Evolutionary conservation across 1,140 invertebrate genomes (phyloP), one percentile per base, ranked within the genome.

Genomic region (Phortica variegata): DNA sequence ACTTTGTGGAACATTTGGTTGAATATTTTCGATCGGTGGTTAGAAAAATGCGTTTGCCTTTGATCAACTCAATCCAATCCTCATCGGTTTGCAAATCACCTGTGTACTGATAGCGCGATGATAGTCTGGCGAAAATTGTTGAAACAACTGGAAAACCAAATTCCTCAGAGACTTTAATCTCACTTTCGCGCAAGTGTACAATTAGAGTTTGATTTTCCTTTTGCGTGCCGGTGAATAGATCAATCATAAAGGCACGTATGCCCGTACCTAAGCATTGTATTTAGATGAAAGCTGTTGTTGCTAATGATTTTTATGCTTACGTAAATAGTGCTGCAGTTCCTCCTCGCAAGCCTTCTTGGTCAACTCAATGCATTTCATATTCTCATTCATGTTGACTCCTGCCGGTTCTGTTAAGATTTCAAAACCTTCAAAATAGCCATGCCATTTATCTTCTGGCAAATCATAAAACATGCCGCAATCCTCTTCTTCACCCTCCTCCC

Each of bases 21-120:
- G 70, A 62, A 21, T 43, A 71, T 3, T 47, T 17, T 5, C 71
- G 61, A 21, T 71, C 49, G 2, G 56, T 56, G 1, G 71, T 63
- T 20, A 74, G 23, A 0, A 15, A 34, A 0, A 65, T 5, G 12
- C 42, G 49, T 6, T 43, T 19, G n/a, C 49, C 56, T 16, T 41
- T 49, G 3, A 41, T 16, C 15, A 73, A 33, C 0, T 36, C 10
- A 3, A 40, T 9, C 0, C 8, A n/a, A 0, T 21, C 18, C 1
- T 16, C 12, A 0, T 32, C 19, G 4, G 6, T 16, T 12, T 2
- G 16, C 29, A 73, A 29, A 7, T 49, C 43, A 3, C 70, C 70
- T 7, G 62, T 70, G 20, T 59, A 73, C 18, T 73, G 70, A 23
- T 60, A 31, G 9, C 70, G 65, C 4, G 70, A 65, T 21, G 62